Evolutionary conservation across 2,888 invertebrate species (phyloP), one percentile per base, ranked within the genome.

Genomic region (Phortica magna): DNA sequence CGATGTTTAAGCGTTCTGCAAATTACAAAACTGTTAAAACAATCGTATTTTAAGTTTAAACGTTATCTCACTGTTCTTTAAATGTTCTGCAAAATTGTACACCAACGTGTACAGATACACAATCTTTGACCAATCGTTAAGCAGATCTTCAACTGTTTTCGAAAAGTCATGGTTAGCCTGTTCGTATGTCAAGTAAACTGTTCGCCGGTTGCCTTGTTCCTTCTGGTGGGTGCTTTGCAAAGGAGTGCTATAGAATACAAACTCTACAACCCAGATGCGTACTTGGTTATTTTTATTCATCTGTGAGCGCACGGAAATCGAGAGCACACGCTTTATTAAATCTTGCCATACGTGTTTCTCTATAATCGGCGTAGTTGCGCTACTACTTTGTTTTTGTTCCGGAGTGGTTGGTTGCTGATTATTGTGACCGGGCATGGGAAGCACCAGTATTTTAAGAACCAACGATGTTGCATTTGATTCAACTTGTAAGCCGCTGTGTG

Each of bases 121-220:
- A 84, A 98, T 97, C 88, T 97, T 96, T 2, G 95, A 95, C 98
- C 98, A 99, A 91, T 99, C 98, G 74, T 95, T 96, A 12, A 98
- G 93, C 80, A 98, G 93, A 4, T 95, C 95, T 84, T 98, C 96
- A 0, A 98, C 98, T 6, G 97, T 96, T 88, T 96, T 95, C 12
- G 93, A 93, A 43, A 95, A 95, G 79, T 98, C 98, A 76, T 95
- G 95, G 14, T 96, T 95, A n/a, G 95, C 95, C 93, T 98, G 95
- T 87, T 98, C 98, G 90, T 98, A 98, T 83, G 96, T 96, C 80
- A 97, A 95, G 89, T 97, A 97, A 19, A 98, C 96, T 71, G 98
- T 96, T 76, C 98, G 95, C 7, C 98, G 94, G 82, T 95, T 95
- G 68, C 97, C 96, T 93, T 96, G 96, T 89, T 97, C 97, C 88